Percentiles rank a stretch among this genome's conserved stretches.
Evolutionary conservation across 2,797 vertebrate species (phyloP).

Genomic region (Tadarida brasiliensis): DNA sequence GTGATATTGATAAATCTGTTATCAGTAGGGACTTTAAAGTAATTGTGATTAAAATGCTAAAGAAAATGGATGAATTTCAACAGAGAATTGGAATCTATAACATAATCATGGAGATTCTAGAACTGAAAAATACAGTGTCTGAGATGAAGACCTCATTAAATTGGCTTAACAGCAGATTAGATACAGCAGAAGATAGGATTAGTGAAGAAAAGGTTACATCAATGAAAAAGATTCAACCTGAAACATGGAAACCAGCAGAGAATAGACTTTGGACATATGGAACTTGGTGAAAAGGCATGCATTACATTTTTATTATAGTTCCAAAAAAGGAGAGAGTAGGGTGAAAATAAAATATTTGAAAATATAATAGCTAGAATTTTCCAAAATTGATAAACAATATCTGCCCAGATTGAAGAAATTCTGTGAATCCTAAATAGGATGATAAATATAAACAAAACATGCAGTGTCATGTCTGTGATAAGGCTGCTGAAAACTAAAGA

Average conservation of each 20-base stretch:
- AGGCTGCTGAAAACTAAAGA: not conserved
- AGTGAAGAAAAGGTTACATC: not conserved
- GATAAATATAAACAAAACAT: not conserved
- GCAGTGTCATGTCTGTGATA: not conserved
- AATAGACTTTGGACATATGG: not conserved
- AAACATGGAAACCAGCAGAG: not conserved
- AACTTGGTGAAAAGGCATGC: not conserved
- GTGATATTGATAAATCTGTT: not conserved
- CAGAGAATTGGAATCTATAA: constrained; percentile 1
- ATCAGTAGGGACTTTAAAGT: not conserved
- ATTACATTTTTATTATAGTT: not conserved
- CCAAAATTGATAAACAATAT: not conserved
- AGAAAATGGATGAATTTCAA: constrained; percentile 21
- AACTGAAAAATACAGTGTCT: not conserved
- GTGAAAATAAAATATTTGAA: constrained; percentile 1
- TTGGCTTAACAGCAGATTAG: not conserved
- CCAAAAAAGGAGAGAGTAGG: not conserved
- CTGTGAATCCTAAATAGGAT: not conserved
- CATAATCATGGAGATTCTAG: not conserved
- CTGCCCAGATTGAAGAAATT: not conserved
- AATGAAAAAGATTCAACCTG: not conserved
- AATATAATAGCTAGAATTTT: not conserved
- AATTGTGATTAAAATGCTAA: not conserved
- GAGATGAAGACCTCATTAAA: not conserved
- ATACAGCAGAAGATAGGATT: not conserved